These are phyloP conservation scores for Cyprinodon tularosa DNA, from an alignment of 2,113 vertebrate species.

Conservation along the genomic window DNA sequence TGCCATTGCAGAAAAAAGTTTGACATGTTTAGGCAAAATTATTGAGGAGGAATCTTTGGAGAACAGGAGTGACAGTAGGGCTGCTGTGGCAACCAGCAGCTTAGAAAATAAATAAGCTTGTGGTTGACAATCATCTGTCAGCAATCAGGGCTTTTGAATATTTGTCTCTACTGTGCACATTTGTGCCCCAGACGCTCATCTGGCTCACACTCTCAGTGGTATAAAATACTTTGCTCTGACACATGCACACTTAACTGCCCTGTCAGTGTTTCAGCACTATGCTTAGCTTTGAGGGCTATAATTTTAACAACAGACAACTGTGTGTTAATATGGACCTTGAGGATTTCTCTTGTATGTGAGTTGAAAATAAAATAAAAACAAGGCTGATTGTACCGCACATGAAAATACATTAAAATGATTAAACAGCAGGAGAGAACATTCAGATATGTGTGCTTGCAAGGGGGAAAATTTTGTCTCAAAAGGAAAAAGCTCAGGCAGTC, in stretches of 20 bases:
- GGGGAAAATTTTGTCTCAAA: not conserved
- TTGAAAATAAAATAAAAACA: not conserved
- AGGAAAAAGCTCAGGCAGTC: not conserved
- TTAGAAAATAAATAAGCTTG: slow-evolving; percentile 40
- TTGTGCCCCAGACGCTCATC: slow-evolving; percentile 57
- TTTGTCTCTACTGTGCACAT: slow-evolving; percentile 50
- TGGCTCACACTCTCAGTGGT: slow-evolving; percentile 53
- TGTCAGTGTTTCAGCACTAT: slow-evolving; percentile 29
- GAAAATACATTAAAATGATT: not conserved
- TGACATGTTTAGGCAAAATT: slow-evolving; percentile 23
- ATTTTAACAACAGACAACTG: not conserved
- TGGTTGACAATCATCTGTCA: slow-evolving; percentile 64
- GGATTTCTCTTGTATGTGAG: not conserved
- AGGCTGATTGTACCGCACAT: not conserved
- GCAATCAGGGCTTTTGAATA: slow-evolving; percentile 59
- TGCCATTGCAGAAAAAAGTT: slow-evolving; percentile 16
- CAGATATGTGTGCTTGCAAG: not conserved
- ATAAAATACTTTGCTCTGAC: slow-evolving; percentile 44
- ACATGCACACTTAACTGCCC: not conserved
- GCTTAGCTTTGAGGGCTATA: not conserved
- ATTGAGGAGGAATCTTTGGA: slow-evolving; percentile 53
- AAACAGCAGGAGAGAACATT: not conserved
- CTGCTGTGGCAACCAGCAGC: slow-evolving; percentile 55
- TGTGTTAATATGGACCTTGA: not conserved
- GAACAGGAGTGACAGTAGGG: slow-evolving; percentile 37